phyloP scores from a whole-genome alignment of 2,797 vertebrate species.

The Sebastes oblongus region DNA sequence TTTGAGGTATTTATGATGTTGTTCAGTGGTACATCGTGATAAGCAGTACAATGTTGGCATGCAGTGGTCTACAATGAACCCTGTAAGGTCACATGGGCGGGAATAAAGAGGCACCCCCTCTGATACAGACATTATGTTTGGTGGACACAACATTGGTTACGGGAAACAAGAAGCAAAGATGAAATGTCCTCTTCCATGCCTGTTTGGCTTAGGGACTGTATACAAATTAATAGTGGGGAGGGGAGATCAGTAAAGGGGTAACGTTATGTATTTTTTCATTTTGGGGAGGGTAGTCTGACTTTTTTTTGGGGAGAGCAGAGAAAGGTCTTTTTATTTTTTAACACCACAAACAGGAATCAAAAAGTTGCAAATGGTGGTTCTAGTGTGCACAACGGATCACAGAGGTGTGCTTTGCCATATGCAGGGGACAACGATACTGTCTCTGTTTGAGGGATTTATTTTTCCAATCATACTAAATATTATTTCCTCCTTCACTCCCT shows the following conservation, averaged over 20 bases:
- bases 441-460: too few species aligned
- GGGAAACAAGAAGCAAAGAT: not conserved
- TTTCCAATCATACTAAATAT: too few species aligned
- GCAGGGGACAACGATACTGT: too few species aligned
- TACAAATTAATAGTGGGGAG: not conserved
- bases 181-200: too few species aligned
- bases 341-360: too few species aligned
- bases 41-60: not conserved
- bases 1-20: conserved; percentile 42
- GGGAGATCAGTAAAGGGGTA: not conserved
- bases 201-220: too few species aligned
- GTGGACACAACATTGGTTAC: not conserved
- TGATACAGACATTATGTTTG: not conserved
- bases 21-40: not conserved
- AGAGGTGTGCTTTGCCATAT: too few species aligned
- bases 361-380: too few species aligned
- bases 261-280: too few species aligned
- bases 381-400: too few species aligned
- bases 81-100: not conserved
- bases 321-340: not conserved
- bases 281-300: not conserved
- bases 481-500: too few species aligned
- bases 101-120: too few species aligned
- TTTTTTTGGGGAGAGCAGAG: not conserved
- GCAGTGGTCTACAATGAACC: not conserved